Evolutionary conservation across 2,888 invertebrate species (phyloP), one percentile per base, ranked within the genome.

Genomic region (Campoplex capitator): DNA sequence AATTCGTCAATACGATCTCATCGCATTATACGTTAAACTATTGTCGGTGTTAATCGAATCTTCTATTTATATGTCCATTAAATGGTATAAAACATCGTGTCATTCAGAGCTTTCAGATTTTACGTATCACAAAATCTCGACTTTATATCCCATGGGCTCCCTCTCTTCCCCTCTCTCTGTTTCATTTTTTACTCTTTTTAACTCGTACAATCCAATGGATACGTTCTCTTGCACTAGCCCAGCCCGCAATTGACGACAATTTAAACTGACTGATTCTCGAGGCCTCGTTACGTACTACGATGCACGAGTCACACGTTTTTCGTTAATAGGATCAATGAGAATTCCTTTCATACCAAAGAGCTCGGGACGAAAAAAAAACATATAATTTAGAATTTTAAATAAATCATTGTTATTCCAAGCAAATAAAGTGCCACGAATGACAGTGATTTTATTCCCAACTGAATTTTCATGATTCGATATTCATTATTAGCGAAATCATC

Each of bases 181-280:
- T n/a, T 35, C 23, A 38, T 54, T 35, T 38, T 54, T 18, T 1
- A 1, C 28, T 45, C 62, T 38, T 62, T 58, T 71, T 18, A n/a
- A 58, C 75, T 84, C 70, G 62, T 75, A 70, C 62, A 70, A 54
- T 71, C 51, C 58, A 42, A 79, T 62, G 77, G 32, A n/a, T 80
- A 79, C 65, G 38, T 23, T 51, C 67, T 38, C 48, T 35, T 58
- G 32, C 77, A 62, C 74, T 75, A 76, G 80, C 85, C 82, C 80
- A 70, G 80, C 83, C 75, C 35, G 62, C 85, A 89, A 88, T 88
- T 89, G 85, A 86, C 67, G 86, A 81, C 82, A 88, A 89, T 89
- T 88, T 87, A 68, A 85, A 67, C 32, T 45, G 58, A 45, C 51
- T 54, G 56, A 54, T 86, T 84, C 81, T 74, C 83, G 71, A 78